A percentile compares a stretch with the other conserved stretches of the same genome.
These are phyloP conservation scores for Pseudomyrmex gracilis DNA, from an alignment of 1,140 invertebrate genomes.

Conservation along the genomic window DNA sequence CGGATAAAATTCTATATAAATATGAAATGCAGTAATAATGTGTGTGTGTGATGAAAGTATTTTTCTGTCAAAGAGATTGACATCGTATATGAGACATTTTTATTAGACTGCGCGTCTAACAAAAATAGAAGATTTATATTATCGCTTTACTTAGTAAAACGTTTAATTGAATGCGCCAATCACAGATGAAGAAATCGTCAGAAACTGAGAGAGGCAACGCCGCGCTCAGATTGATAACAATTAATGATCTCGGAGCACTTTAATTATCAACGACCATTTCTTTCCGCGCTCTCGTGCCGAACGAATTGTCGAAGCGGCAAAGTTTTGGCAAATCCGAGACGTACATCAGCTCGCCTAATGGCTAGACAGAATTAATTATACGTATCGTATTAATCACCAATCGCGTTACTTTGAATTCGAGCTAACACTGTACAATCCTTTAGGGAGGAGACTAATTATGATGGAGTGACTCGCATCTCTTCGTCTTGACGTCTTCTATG, in stretches of 20 bases:
- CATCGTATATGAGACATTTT: too few relatives aligned
- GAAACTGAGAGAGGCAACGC: too few relatives aligned
- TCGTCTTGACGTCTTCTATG: constrained; percentile 49
- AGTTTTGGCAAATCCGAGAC: constrained; percentile 37
- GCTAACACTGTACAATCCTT: constrained; percentile 64
- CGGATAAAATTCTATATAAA: background rate
- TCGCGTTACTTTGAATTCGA: constrained; percentile 69
- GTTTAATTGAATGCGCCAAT: too few relatives aligned
- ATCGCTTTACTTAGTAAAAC: too few relatives aligned
- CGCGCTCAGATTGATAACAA: background rate
- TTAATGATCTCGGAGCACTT: background rate
- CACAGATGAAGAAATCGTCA: too few relatives aligned
- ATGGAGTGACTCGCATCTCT: constrained; percentile 73
- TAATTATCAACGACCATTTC: background rate
- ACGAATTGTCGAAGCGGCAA: background rate
- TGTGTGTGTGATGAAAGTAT: too few relatives aligned
- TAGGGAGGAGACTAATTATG: constrained; percentile 71
- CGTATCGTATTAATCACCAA: constrained; percentile 71
- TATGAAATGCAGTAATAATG: too few relatives aligned
- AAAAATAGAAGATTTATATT: too few relatives aligned
- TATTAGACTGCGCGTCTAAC: too few relatives aligned
- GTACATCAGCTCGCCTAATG: constrained; percentile 44
- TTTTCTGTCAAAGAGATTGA: too few relatives aligned
- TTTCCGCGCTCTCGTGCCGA: background rate
- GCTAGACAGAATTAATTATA: constrained; percentile 67